Evolutionary conservation across 2,888 invertebrate genomes (phyloP).

Genomic region (Andrena bucephala): DNA sequence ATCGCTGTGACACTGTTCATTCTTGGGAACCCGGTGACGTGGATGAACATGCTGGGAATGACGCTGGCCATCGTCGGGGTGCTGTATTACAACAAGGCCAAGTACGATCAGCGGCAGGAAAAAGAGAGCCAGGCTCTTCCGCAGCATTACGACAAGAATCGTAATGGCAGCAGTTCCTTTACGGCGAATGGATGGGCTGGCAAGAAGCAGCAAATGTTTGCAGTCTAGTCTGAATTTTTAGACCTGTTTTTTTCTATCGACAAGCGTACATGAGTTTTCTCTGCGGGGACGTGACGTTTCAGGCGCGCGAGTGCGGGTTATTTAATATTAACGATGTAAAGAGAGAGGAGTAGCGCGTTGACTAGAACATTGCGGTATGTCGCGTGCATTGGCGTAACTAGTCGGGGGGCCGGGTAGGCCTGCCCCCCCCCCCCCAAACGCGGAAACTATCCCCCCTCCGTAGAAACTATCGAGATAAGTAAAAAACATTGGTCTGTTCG

Average conservation of each 20-base stretch:
- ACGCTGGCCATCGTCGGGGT: slow-evolving; percentile 95
- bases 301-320: slow-evolving; percentile 19
- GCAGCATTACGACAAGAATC: slow-evolving; percentile 69
- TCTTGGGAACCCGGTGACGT: slow-evolving; percentile 96
- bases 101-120: slow-evolving; percentile 88
- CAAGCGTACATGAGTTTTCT: slow-evolving; percentile 61
- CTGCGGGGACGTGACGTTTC: slow-evolving; percentile 6
- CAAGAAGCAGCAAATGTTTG: slow-evolving; percentile 73
- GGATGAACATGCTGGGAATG: slow-evolving; percentile 95
- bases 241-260: slow-evolving; percentile 42
- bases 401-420: too few relatives aligned
- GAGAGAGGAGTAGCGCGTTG: neutral
- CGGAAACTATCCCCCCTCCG: too few relatives aligned
- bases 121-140: slow-evolving; percentile 87
- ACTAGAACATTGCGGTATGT: slow-evolving; percentile 9
- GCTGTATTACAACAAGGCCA: slow-evolving; percentile 95
- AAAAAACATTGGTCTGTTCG: too few relatives aligned
- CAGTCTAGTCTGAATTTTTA: slow-evolving; percentile 75
- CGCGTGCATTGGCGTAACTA: neutral
- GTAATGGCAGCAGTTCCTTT: slow-evolving; percentile 71
- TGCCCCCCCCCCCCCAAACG: too few relatives aligned
- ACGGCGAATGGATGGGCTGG: slow-evolving; percentile 78
- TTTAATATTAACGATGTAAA: slow-evolving; percentile 12
- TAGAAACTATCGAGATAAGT: too few relatives aligned
- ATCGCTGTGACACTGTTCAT: slow-evolving; percentile 95